phyloP scores from a whole-genome alignment of 2,797 vertebrate genomes.

The Sebastolobus altivelis region DNA sequence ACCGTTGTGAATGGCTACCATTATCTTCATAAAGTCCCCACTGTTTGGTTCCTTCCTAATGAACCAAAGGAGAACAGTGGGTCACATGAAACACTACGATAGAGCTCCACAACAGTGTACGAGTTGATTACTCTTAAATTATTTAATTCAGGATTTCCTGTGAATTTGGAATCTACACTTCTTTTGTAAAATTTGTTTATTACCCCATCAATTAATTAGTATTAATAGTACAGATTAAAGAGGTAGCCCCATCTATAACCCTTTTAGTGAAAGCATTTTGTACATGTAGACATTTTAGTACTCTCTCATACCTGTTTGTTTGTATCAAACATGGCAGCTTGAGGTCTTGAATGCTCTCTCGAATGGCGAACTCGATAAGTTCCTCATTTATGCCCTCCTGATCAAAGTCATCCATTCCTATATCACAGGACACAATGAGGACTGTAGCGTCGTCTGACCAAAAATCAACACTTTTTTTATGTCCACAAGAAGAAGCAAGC shows the following conservation, averaged over 20 bases:
- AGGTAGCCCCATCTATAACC: neutral
- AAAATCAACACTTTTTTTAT: too few relatives aligned
- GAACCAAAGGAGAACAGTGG: constrained; percentile 4
- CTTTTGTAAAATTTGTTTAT: neutral
- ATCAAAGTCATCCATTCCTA: constrained; percentile 84
- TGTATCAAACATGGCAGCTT: constrained; percentile 61
- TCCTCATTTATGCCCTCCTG: constrained; percentile 82
- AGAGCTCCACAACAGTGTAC: neutral
- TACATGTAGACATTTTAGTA: neutral
- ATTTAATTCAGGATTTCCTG: neutral
- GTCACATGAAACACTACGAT: neutral
- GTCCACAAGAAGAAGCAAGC: too few relatives aligned
- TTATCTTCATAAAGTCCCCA: constrained; percentile 85
- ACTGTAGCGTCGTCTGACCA: neutral
- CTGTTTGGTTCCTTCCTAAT: constrained; percentile 82
- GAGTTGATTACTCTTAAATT: neutral
- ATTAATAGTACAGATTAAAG: neutral
- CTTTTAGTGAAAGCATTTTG: neutral
- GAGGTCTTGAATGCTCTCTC: constrained; percentile 87
- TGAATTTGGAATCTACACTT: neutral
- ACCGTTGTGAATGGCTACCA: constrained; percentile 88
- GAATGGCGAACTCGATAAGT: constrained; percentile 86
- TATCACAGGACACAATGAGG: neutral
- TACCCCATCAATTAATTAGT: neutral
- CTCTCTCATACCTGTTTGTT: constrained; percentile 81